Evolutionary conservation across 2,113 vertebrate genomes (phyloP), one percentile per base, ranked within the genome.

Genomic region (Actinemys pallida): DNA sequence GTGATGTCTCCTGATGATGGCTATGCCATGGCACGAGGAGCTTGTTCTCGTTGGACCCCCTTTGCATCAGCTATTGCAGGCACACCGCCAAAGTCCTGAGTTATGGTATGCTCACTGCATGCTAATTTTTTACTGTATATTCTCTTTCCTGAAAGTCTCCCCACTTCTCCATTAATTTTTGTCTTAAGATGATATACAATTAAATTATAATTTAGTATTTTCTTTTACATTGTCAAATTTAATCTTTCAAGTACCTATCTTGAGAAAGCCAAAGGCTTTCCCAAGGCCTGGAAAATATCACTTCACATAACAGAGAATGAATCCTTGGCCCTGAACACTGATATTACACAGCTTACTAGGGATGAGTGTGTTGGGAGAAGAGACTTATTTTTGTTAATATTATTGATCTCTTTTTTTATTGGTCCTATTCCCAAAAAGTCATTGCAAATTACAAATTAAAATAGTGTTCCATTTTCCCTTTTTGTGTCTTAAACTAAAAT

Each of bases 401-500:
- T 59, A 24, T 59, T 59, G 57, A 59, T 29, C 29, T 12, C 25
- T 59, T 29, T 29, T 59, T 59, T 27, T 59, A 59, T 59, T 59
- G 29, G 8, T 80, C 13, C 91, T 24, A 75, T 90, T 45, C 12
- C 52, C 31, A 4, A 45, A 24, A 80, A 86, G 22, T 19, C 80
- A 5, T 83, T 62, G 20, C 69, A 50, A 69, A 86, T 6, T 29
- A 89, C 47, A 29, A 90, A 78, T 83, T 57, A 72, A 65, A 81
- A 20, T 35, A 19, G 57, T 79, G 88, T 92, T 93, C 93, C 0
- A 0, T 89, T 47, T 87, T 95, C 81, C 90, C 35, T 25, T 81
- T 79, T 87, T 45, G 94, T 56, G 56, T 89, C 35, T 86, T 56
- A 94, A 81, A 76, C 25, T 95, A 65, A 76, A 94, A 92, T 54